These are phyloP conservation scores for Catharus bicknelli DNA, from an alignment of 2,113 vertebrate species.

Conservation along the genomic window DNA sequence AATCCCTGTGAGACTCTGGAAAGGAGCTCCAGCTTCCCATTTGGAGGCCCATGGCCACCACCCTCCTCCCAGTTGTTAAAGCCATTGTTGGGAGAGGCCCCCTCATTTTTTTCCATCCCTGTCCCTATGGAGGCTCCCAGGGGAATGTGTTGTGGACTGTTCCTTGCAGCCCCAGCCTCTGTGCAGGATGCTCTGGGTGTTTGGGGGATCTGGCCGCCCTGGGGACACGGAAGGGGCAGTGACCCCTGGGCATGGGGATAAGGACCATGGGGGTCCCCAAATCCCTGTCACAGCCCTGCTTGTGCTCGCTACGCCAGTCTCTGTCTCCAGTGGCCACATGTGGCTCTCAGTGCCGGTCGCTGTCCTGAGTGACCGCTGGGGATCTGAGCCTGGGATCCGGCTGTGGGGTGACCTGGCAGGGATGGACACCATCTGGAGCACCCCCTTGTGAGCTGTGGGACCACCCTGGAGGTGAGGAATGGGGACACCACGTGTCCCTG, in stretches of 20 bases:
- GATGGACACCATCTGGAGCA: not conserved
- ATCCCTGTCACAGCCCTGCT: too few species aligned
- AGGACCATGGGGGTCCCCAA: not conserved
- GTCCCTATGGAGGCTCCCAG: accelerated
- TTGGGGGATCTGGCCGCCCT: not conserved
- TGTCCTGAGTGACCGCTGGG: not conserved
- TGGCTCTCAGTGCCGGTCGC: not conserved
- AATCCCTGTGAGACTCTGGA: not conserved
- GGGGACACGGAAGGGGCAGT: too few species aligned
- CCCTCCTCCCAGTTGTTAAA: not conserved
- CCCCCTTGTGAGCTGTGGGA: not conserved
- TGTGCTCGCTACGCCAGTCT: not conserved
- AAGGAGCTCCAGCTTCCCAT: not conserved
- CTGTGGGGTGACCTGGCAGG: not conserved
- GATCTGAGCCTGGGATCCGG: not conserved
- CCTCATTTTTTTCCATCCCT: too few species aligned
- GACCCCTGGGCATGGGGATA: not conserved
- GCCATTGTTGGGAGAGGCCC: accelerated
- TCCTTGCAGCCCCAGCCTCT: not conserved
- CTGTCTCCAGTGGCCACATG: not conserved
- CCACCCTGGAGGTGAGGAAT: not conserved
- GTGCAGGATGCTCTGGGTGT: not conserved
- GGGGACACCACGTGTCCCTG: accelerated
- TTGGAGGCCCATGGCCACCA: accelerated
- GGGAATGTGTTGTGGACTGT: not conserved